Conservation (phyloP, 2,797 vertebrate genomes). For the Hirundo rustica region DNA sequence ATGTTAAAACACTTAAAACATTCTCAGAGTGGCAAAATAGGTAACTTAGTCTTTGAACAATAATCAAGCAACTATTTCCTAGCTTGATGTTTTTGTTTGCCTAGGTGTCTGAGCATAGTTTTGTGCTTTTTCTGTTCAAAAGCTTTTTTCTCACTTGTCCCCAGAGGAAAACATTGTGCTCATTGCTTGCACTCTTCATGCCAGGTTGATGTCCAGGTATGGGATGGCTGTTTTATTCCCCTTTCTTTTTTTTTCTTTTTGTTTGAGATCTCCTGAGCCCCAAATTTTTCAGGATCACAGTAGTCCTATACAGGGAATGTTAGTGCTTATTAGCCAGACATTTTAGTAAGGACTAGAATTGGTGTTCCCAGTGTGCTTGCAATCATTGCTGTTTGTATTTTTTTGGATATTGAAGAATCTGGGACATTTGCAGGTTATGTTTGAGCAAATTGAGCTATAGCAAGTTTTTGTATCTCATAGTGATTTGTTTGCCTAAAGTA, state of each 20-base stretch:
- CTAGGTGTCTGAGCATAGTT: neutral
- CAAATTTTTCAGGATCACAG: neutral
- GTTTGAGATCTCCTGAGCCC: neutral
- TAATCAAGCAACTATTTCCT: neutral
- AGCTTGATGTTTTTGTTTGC: neutral
- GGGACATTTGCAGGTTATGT: neutral
- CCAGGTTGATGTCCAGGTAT: neutral
- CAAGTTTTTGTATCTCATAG: neutral
- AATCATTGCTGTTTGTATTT: neutral
- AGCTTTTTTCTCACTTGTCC: neutral
- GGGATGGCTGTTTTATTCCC: neutral
- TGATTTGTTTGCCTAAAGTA: neutral
- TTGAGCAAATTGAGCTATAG: neutral
- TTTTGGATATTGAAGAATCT: neutral
- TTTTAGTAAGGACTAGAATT: neutral
- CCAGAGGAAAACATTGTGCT: neutral
- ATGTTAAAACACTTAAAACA: neutral
- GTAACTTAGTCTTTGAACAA: neutral
- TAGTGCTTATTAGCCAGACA: neutral
- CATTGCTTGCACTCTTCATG: neutral
- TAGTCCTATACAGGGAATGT: neutral
- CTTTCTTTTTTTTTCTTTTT: neutral
- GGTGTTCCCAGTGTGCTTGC: neutral
- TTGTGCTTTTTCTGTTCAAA: neutral
- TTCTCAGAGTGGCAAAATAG: neutral